These are phyloP conservation scores for Melangyna quadrimaculata DNA, from an alignment of 2,888 invertebrate species.

Conservation along the genomic window DNA sequence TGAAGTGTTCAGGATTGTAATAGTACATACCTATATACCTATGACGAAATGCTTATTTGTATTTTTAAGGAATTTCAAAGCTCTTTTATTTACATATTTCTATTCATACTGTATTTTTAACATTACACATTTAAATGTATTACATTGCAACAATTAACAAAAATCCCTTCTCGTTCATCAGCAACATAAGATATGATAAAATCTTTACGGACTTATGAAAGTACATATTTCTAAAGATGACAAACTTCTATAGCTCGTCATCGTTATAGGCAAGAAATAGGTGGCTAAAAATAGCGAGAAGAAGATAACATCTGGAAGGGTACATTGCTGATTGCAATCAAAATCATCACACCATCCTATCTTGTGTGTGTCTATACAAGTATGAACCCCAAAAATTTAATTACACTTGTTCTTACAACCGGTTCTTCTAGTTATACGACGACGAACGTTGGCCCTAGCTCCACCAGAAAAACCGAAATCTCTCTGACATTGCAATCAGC, in stretches of 20 bases:
- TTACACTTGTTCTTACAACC: conserved; percentile 32
- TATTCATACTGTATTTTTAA: too few species aligned
- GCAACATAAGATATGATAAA: not conserved
- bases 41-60: too few species aligned
- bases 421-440: not conserved
- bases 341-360: conserved; percentile 25
- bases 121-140: too few species aligned
- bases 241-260: not conserved
- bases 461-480: not conserved
- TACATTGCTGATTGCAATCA: conserved; percentile 53
- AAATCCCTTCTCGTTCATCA: not conserved
- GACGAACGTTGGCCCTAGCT: not conserved
- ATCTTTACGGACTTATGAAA: not conserved
- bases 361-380: too few species aligned
- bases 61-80: too few species aligned
- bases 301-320: conserved; percentile 15
- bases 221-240: not conserved
- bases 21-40: too few species aligned
- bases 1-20: too few species aligned
- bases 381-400: conserved; percentile 48
- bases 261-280: not conserved
- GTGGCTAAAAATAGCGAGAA: not conserved
- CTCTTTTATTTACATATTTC: too few species aligned
- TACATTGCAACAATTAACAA: not conserved
- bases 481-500: conserved; percentile 53